Base-by-base conservation (phyloP, 2,113 vertebrate genomes). In the Heterotis niloticus region DNA sequence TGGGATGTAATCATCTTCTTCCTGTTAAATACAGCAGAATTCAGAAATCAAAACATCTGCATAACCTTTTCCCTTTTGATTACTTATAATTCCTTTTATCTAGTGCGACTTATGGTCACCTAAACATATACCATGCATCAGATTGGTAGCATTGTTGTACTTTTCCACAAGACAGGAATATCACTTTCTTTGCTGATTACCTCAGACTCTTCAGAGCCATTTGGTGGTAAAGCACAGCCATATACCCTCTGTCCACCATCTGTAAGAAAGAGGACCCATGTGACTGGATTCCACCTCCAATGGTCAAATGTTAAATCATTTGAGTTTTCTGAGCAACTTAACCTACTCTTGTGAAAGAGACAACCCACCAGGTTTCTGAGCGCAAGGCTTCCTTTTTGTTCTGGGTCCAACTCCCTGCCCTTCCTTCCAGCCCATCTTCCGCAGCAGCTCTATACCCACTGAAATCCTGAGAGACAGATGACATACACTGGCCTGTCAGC, bases 351-450 rank as follows among this genome's bases (percentile, higher is more conserved):
- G 5, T 77, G 7, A 65, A 0, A 4, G 54, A 5, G 44, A 57
- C 11, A 51, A 83, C 89, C 17, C 62, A 96, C 96, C 95, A 4
- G 82, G 78, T 54, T 88, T 91, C 85, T 95, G 95, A n/a, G 90
- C 88, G 24, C 82, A 75, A 12, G 92, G 87, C 75, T 91, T 96
- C 85, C 96, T 95, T 90, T 99, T 99, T 24, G 96, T 83, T 5
- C 96, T 92, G 0, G 97, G 97, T 18, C 97, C 97, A 12, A 99
- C 86, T 5, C 97, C 97, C 87, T 99, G 97, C 10, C 97, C 97
- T 81, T 98, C 95, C 83, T 93, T 98, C 97, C 97, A 99, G 44
- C 97, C 97, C 97, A 99, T 98, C 88, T 89, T 95, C 85, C 88
- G 86, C 84, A 99, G 88, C 67, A 99, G 85, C 87, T 97, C 94